A percentile compares a stretch with the other conserved stretches of the same genome.
Conservation (phyloP, 2,888 invertebrate species). For the Eutolmus rufibarbis region DNA sequence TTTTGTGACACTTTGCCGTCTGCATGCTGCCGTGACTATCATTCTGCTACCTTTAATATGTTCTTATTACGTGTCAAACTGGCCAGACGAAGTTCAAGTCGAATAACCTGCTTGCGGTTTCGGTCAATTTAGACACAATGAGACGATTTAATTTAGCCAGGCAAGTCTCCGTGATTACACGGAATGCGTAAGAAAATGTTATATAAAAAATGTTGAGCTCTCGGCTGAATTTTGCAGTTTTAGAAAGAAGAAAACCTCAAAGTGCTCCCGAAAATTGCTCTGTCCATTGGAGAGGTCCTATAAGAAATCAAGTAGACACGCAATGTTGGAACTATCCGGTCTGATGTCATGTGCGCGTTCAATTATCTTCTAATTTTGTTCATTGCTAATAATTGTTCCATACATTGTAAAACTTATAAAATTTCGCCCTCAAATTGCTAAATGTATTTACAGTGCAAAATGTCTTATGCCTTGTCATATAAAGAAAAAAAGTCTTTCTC, state of each 20-base stretch:
- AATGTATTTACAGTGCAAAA: too few relatives aligned
- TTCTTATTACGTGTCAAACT: not conserved
- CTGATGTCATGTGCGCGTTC: not conserved
- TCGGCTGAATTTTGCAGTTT: not conserved
- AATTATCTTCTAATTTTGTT: not conserved
- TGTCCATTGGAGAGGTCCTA: not conserved
- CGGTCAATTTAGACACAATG: slow-evolving; percentile 10
- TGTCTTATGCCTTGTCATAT: too few relatives aligned
- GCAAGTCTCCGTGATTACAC: not conserved
- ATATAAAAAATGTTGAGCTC: not conserved
- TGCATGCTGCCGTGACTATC: slow-evolving; percentile 37
- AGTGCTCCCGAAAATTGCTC: slow-evolving; percentile 10
- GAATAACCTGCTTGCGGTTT: slow-evolving; percentile 3
- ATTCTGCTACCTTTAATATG: slow-evolving; percentile 21
- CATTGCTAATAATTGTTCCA: not conserved
- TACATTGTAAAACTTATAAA: not conserved
- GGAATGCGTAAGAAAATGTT: not conserved
- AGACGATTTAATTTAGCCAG: slow-evolving; percentile 14
- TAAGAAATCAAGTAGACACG: not conserved
- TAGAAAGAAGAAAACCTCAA: slow-evolving; percentile 14
- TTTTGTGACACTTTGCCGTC: slow-evolving; percentile 13
- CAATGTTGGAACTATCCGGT: not conserved
- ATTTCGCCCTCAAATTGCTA: not conserved
- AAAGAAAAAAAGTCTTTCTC: too few relatives aligned
- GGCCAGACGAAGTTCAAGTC: not conserved